Evolutionary conservation across 2,888 invertebrate genomes (phyloP).

Genomic region (Fragum fragum): DNA sequence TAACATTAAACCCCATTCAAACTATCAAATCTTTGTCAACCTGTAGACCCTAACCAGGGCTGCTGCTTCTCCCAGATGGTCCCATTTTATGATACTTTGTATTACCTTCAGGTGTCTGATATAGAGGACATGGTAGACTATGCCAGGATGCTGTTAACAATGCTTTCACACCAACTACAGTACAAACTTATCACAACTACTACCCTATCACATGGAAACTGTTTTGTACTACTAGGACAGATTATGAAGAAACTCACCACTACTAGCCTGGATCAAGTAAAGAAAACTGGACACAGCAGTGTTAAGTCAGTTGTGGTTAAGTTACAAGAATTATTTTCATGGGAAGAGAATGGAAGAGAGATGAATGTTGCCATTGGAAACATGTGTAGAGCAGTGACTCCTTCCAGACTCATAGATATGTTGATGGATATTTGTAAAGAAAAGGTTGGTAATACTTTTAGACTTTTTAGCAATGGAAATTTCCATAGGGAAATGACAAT

Average conservation of each 20-base stretch:
- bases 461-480: too few species aligned
- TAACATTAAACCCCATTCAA: too few species aligned
- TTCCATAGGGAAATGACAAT: too few species aligned
- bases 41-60: too few species aligned
- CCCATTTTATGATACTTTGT: too few species aligned
- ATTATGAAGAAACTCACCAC: constrained; percentile 68
- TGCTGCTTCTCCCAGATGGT: too few species aligned
- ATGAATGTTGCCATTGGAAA: constrained; percentile 51
- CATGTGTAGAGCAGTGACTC: constrained; percentile 64
- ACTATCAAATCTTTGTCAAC: too few species aligned
- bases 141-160: constrained; percentile 47
- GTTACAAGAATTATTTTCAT: constrained; percentile 59
- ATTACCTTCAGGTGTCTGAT: constrained; percentile 46
- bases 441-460: too few species aligned
- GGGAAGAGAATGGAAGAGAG: constrained; percentile 1
- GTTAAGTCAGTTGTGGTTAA: constrained; percentile 51
- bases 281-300: constrained; percentile 65
- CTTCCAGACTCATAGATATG: constrained; percentile 71
- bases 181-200: constrained; percentile 50
- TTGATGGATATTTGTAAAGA: constrained; percentile 73
- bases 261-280: constrained; percentile 60
- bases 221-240: constrained; percentile 49
- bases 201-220: constrained; percentile 22
- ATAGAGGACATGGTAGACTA: constrained; percentile 48
- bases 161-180: constrained; percentile 55